A percentile compares a stretch with the other conserved stretches of the same genome.
Evolutionary conservation across 2,113 vertebrate species (phyloP).

Genomic region (Myotis davidii): DNA sequence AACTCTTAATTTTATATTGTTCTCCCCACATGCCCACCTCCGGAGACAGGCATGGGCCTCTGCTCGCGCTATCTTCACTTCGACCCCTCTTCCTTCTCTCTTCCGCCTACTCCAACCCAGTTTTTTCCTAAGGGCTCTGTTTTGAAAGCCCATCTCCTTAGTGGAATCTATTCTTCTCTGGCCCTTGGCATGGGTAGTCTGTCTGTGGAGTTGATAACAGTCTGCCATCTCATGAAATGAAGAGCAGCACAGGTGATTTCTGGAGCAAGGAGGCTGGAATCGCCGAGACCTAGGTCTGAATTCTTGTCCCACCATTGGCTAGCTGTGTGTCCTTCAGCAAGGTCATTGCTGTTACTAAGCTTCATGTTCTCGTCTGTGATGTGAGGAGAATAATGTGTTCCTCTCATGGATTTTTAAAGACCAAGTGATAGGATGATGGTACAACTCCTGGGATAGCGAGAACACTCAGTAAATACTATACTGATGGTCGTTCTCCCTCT

Average conservation of each 20-base stretch:
- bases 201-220: background rate
- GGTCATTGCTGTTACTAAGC: background rate
- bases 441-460: accelerated
- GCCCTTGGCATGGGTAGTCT: background rate
- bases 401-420: background rate
- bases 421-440: background rate
- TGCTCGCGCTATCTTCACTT: background rate
- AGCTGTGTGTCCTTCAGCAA: background rate
- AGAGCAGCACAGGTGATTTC: background rate
- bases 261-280: background rate
- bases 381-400: background rate
- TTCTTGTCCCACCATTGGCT: background rate
- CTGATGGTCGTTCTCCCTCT: background rate
- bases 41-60: accelerated
- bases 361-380: background rate
- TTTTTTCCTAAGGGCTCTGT: background rate
- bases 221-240: background rate
- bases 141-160: background rate
- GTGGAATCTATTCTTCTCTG: background rate
- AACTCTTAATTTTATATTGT: background rate
- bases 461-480: accelerated
- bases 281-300: background rate
- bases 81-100: background rate
- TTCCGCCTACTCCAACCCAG: too few species aligned
- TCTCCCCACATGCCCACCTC: accelerated